Percentiles rank a stretch among this genome's conserved stretches.
Evolutionary conservation across 2,113 vertebrate genomes (phyloP).

Genomic region (Numida meleagris): DNA sequence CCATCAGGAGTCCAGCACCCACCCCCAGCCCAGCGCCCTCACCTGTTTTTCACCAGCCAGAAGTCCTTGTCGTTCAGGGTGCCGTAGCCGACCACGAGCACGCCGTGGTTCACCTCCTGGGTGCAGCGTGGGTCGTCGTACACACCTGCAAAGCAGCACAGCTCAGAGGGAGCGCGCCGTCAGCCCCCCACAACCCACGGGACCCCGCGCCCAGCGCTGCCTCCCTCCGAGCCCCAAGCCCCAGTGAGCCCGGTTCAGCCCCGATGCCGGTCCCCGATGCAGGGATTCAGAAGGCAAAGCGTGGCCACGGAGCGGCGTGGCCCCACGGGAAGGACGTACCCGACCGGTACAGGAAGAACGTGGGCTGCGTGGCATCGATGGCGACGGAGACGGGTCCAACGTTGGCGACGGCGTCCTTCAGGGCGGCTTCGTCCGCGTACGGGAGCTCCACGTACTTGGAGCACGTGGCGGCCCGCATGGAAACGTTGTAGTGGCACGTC

Average conservation of each 20-base stretch:
- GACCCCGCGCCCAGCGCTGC: rapidly evolving
- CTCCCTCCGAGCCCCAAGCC: background rate
- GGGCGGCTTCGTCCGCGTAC: conserved; percentile 60
- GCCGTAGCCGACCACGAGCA: conserved; percentile 89
- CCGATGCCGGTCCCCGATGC: rapidly evolving
- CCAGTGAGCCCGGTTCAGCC: background rate
- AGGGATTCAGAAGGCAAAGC: background rate
- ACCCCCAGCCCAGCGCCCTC: rapidly evolving
- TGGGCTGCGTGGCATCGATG: conserved; percentile 81
- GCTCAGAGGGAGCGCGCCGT: background rate
- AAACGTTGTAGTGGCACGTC: conserved; percentile 79
- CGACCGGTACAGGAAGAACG: conserved; percentile 84
- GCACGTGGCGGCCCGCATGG: conserved; percentile 83
- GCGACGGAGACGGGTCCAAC: conserved; percentile 89
- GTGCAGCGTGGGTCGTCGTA: conserved; percentile 84
- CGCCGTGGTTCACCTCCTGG: conserved; percentile 82
- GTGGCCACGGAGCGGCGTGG: background rate
- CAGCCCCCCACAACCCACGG: background rate
- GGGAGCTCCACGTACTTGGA: conserved; percentile 76
- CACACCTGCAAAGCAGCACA: conserved; percentile 77
- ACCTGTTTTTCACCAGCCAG: conserved; percentile 98
- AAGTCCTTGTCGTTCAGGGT: conserved; percentile 82
- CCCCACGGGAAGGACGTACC: conserved; percentile 68
- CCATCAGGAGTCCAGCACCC: rapidly evolving
- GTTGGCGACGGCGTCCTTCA: conserved; percentile 81